Evolutionary conservation across 2,797 vertebrate genomes (phyloP).

Genomic region (Parotocinclus haroldoi): DNA sequence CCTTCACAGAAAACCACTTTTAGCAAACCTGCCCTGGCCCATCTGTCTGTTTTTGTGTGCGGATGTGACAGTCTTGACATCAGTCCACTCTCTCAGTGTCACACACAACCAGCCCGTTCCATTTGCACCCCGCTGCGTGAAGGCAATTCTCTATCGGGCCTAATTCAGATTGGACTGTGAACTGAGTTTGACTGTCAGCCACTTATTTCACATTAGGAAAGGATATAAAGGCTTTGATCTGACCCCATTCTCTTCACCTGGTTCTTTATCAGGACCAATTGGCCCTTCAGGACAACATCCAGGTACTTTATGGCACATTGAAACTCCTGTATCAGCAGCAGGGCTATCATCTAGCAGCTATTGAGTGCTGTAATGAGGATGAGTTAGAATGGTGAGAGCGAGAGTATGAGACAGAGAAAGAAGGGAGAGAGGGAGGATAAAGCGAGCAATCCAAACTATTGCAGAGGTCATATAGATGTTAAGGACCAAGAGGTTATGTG

Average conservation of each 20-base stretch:
- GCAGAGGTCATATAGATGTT: neutral
- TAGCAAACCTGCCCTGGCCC: neutral
- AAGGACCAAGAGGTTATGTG: conserved; percentile 19
- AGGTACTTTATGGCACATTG: conserved; percentile 65
- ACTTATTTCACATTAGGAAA: conserved; percentile 48
- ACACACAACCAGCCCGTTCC: conserved; percentile 39
- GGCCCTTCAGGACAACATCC: conserved; percentile 59
- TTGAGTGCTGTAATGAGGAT: conserved; percentile 61
- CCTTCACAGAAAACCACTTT: conserved; percentile 12
- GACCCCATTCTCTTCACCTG: conserved; percentile 57
- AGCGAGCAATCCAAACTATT: neutral
- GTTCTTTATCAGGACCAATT: conserved; percentile 63
- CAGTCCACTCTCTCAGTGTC: conserved; percentile 9
- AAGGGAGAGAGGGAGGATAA: neutral
- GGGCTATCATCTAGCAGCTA: conserved; percentile 58
- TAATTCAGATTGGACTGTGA: conserved; percentile 41
- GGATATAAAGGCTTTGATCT: conserved; percentile 71
- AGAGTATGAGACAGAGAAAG: conserved; percentile 17
- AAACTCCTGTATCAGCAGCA: conserved; percentile 58
- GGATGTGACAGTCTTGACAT: neutral
- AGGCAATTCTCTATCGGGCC: conserved; percentile 33
- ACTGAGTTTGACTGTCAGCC: conserved; percentile 36
- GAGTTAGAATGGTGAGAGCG: conserved; percentile 36
- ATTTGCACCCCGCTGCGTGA: conserved; percentile 36
- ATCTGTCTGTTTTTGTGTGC: conserved; percentile 11